Conservation (phyloP, 1,140 invertebrate species). For the Episyrphus balteatus region DNA sequence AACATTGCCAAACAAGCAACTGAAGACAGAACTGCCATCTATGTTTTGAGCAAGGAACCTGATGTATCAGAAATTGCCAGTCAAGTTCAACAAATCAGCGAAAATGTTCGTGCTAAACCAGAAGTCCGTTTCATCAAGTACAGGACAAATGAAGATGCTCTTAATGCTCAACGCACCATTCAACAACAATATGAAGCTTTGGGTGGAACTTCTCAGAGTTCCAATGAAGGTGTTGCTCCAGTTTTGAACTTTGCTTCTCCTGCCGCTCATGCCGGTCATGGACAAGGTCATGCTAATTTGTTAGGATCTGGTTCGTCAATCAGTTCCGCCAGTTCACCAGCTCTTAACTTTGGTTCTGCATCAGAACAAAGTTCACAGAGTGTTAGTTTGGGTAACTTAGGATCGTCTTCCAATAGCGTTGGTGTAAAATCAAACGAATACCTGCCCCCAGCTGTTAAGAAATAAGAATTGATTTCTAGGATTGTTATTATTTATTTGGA, state of each 20-base stretch:
- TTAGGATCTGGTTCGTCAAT: too few species aligned
- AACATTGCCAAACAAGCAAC: conserved; percentile 26
- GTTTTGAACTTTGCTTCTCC: conserved; percentile 30
- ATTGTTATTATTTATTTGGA: too few species aligned
- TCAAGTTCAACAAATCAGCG: conserved; percentile 21
- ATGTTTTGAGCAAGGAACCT: conserved; percentile 27
- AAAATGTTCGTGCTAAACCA: conserved; percentile 18
- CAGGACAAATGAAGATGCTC: conserved; percentile 29
- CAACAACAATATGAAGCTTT: conserved; percentile 28
- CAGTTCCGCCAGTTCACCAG: too few species aligned
- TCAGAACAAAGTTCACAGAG: too few species aligned
- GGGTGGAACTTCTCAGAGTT: conserved; percentile 16
- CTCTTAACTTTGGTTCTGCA: too few species aligned
- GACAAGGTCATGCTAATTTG: too few species aligned
- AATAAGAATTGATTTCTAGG: too few species aligned
- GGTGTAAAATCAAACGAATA: too few species aligned
- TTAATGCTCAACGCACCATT: conserved; percentile 24
- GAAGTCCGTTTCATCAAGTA: conserved; percentile 34
- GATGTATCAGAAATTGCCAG: conserved; percentile 22
- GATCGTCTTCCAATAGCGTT: too few species aligned
- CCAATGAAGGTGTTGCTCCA: conserved; percentile 26
- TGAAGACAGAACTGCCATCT: conserved; percentile 27
- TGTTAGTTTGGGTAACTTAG: too few species aligned
- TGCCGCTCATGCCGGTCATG: conserved; percentile 2
- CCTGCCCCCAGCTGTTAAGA: too few species aligned